phyloP scores from a whole-genome alignment of 2,797 vertebrate species.

The Pantherophis alleghaniensis region DNA sequence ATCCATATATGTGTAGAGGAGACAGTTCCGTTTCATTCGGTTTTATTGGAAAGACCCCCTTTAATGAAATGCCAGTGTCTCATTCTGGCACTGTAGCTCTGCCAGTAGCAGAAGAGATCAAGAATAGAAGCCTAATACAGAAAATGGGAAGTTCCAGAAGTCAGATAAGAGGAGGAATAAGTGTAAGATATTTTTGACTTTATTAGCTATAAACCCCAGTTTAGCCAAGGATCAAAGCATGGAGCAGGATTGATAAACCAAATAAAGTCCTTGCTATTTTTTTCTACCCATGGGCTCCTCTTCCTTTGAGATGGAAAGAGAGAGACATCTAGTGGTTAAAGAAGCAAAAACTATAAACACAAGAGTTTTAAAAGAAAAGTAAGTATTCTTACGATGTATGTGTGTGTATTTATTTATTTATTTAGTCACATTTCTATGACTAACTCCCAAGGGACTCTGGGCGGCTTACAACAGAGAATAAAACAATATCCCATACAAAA shows the following conservation, averaged over 20 bases:
- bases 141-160: background rate
- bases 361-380: too few species aligned
- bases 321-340: slow-evolving; percentile 56
- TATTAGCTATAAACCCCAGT: slow-evolving; percentile 33
- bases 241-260: slow-evolving; percentile 16
- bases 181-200: slow-evolving; percentile 11
- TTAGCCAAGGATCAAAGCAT: slow-evolving; percentile 30
- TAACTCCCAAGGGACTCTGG: too few species aligned
- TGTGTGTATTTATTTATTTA: too few species aligned
- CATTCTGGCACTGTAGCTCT: fast-evolving
- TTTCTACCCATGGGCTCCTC: background rate
- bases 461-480: too few species aligned
- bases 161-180: slow-evolving; percentile 22
- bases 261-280: background rate
- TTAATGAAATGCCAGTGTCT: background rate
- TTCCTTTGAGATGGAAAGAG: slow-evolving; percentile 38
- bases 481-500: too few species aligned
- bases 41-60: background rate
- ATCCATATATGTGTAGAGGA: background rate
- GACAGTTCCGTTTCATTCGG: background rate
- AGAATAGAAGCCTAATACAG: fast-evolving
- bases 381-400: background rate
- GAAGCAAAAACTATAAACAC: background rate
- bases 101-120: background rate
- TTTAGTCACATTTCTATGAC: too few species aligned